Base-by-base conservation (phyloP, 1,140 invertebrate genomes). In the Drepana arcuata region DNA sequence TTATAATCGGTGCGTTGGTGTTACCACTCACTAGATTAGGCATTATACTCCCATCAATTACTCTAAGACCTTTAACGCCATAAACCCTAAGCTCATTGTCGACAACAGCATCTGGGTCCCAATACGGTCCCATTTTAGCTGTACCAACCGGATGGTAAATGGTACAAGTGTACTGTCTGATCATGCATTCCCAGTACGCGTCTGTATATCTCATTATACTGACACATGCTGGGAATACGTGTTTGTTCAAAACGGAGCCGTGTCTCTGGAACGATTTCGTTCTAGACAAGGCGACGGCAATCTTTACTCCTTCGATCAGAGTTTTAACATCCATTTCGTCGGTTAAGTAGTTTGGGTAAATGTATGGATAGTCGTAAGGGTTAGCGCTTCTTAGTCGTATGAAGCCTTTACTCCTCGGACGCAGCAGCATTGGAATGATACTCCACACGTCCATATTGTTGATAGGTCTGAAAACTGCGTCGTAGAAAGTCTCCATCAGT, bases 131-230 rank as follows among this genome's bases (percentile, higher is more conserved):
- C 96, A 98, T 98, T 69, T 95, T 97, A 33, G 92, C 93, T 0
- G 95, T 96, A 0, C 95, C 94, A 0, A 94, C 90, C 0, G 94
- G 93, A 85, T 97, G 94, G 63, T 95, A 96, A n/a, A 87, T 86
- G 0, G 94, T 95, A 1, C 87, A 88, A 0, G 92, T 91, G 41
- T 94, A 94, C 4, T 90, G 85, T 7, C 92, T 80, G 2, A 93
- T 92, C 89, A 93, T 92, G 55, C 94, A 95, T 54, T 93, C 91
- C 88, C 92, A 94, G 54, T 92, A 94, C 2, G 83, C 54, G 58
- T 95, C 93, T 0, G 89, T 89, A 57, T 88, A 92, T 27, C 86
- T 70, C 0, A 77, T 83, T 9, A 93, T 71, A 15, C 88, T 86
- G 11, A 80, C 77, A 42, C 93, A 95, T 1, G 89, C 89, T 0